Conservation (phyloP, 2,797 vertebrate genomes). For the Darevskia nairensis region DNA sequence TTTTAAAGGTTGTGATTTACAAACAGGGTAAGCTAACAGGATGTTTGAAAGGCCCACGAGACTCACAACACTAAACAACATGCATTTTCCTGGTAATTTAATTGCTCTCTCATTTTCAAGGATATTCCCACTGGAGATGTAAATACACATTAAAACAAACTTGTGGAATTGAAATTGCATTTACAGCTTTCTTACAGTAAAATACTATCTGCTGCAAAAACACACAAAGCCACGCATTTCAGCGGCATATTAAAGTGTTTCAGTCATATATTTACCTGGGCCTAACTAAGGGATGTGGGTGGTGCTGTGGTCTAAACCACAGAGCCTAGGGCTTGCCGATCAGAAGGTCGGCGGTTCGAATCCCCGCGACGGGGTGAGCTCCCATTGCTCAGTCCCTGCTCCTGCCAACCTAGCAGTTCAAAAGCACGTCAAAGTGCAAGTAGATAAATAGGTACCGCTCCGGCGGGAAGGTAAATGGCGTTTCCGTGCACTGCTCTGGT, state of each 20-base stretch:
- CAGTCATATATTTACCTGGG: slow-evolving; percentile 39
- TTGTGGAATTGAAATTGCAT: slow-evolving; percentile 70
- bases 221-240: slow-evolving; percentile 41
- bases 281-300: neutral
- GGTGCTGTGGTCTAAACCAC: too few species aligned
- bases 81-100: slow-evolving; percentile 64
- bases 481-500: too few species aligned
- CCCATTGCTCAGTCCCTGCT: too few species aligned
- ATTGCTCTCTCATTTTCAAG: slow-evolving; percentile 72
- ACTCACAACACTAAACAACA: slow-evolving; percentile 58
- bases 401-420: too few species aligned
- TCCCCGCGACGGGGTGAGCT: too few species aligned
- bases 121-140: slow-evolving; percentile 67
- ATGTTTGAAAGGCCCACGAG: slow-evolving; percentile 63
- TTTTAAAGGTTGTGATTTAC: slow-evolving; percentile 56
- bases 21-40: slow-evolving; percentile 67
- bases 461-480: too few species aligned
- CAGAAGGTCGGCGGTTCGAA: too few species aligned
- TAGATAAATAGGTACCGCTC: too few species aligned
- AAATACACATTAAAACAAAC: slow-evolving; percentile 66
- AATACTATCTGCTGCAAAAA: slow-evolving; percentile 58
- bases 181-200: slow-evolving; percentile 58
- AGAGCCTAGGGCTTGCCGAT: too few species aligned
- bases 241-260: slow-evolving; percentile 51
- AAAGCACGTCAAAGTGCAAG: too few species aligned